Evolutionary conservation across 2,888 invertebrate genomes (phyloP).

Genomic region (Salpingus planirostris): DNA sequence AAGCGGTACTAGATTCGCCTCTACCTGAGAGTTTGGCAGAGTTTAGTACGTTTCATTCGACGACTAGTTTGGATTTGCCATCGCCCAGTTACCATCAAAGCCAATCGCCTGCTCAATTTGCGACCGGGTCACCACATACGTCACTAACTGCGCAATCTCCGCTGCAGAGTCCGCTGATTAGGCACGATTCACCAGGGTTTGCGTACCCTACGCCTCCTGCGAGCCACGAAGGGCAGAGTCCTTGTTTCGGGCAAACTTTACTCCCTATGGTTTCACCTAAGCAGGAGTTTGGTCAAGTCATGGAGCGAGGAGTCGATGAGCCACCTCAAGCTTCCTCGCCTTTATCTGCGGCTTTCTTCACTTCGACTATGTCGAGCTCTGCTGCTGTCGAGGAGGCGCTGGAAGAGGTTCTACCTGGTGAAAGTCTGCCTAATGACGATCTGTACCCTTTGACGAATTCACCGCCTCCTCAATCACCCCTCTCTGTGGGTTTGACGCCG

Average conservation of each 20-base stretch:
- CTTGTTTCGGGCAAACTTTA: constrained; percentile 41
- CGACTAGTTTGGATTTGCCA: constrained; percentile 39
- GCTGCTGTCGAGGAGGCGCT: constrained; percentile 81
- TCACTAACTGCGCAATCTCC: constrained; percentile 51
- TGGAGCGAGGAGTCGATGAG: constrained; percentile 46
- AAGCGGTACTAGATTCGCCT: constrained; percentile 69
- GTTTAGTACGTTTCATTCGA: constrained; percentile 69
- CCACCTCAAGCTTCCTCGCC: constrained; percentile 72
- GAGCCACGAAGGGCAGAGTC: constrained; percentile 73
- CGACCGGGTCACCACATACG: constrained; percentile 34
- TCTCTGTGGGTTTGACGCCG: constrained; percentile 45
- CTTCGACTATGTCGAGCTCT: constrained; percentile 75
- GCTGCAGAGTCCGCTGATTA: constrained; percentile 52
- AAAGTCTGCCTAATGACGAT: constrained; percentile 52
- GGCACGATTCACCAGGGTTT: constrained; percentile 63
- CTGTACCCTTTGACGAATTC: constrained; percentile 43
- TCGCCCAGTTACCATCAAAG: constrained; percentile 39
- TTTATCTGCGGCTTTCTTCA: constrained; percentile 74
- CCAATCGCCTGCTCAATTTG: constrained; percentile 39
- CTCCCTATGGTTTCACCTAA: constrained; percentile 42
- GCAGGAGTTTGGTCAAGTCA: constrained; percentile 34
- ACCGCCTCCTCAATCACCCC: constrained; percentile 55
- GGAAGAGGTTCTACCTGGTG: constrained; percentile 75
- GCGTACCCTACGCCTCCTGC: constrained; percentile 84
- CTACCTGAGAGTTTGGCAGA: constrained; percentile 73